A percentile compares a stretch with the other conserved stretches of the same genome.
phyloP scores from a whole-genome alignment of 2,888 invertebrate species.

The Gastrophysa polygoni region DNA sequence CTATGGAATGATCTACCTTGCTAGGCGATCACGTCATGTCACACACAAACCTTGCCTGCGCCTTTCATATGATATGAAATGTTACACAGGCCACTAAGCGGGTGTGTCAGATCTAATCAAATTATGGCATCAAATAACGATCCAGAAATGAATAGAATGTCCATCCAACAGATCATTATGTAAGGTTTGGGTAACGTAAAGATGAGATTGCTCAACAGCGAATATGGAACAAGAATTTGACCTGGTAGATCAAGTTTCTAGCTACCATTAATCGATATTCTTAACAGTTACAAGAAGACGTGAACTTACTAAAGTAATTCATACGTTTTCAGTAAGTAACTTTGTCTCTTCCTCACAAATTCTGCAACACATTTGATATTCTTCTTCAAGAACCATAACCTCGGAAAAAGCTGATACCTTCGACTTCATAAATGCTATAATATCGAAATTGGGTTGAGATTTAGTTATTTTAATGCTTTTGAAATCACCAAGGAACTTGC shows the following conservation, averaged over 20 bases:
- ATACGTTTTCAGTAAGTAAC: no score
- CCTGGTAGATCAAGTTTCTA: neutral
- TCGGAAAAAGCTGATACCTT: no score
- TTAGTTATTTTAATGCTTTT: no score
- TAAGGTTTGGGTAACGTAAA: neutral
- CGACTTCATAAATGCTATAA: no score
- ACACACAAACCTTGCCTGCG: neutral
- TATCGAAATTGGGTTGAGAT: no score
- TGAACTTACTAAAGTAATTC: no score
- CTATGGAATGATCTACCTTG: neutral
- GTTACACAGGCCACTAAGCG: neutral
- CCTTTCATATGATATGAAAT: neutral
- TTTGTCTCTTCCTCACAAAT: no score
- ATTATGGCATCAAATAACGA: conserved; percentile 1
- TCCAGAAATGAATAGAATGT: neutral
- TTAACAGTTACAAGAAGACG: no score
- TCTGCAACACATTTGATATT: no score
- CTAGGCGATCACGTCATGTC: neutral
- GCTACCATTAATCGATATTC: no score
- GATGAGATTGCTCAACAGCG: neutral
- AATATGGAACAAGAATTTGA: neutral
- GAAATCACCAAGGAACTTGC: no score
- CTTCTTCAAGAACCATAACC: no score
- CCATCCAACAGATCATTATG: neutral
- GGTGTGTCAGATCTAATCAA: neutral